These are phyloP conservation scores for Stenolophus ochropezus DNA, from an alignment of 2,888 invertebrate species.

Conservation along the genomic window DNA sequence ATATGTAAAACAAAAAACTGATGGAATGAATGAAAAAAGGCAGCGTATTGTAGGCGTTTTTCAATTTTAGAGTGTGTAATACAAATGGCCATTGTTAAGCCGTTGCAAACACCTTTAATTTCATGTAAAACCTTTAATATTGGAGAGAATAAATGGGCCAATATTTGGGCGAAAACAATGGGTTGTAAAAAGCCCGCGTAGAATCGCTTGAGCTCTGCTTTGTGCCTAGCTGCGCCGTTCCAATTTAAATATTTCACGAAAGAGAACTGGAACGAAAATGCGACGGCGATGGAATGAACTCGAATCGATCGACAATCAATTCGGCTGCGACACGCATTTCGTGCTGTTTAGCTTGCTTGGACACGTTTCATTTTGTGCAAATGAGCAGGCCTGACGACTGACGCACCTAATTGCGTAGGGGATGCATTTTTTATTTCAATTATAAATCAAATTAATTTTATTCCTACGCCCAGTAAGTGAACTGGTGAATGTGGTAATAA, in stretches of 20 bases:
- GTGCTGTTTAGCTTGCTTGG: conserved; percentile 6
- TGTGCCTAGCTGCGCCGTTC: conserved; percentile 1
- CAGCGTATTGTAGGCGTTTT: too few relatives aligned
- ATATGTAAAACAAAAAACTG: too few relatives aligned
- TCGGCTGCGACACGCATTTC: conserved; percentile 32
- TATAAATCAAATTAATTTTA: conserved; percentile 15
- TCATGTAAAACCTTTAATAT: conserved; percentile 36
- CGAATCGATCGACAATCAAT: conserved; percentile 37
- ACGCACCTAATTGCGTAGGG: neutral
- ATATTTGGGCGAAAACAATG: conserved; percentile 27
- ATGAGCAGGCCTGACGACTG: neutral
- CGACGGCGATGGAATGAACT: conserved; percentile 14
- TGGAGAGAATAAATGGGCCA: neutral
- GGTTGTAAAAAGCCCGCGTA: neutral
- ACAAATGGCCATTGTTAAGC: neutral
- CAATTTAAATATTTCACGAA: conserved; percentile 38
- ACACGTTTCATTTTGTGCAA: conserved; percentile 30
- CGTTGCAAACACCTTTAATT: conserved; percentile 21
- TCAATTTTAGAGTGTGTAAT: neutral
- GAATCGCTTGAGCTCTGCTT: conserved; percentile 9
- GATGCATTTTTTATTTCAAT: conserved; percentile 19
- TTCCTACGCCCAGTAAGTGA: neutral
- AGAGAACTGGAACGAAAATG: conserved; percentile 17
- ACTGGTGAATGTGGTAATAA: too few relatives aligned
- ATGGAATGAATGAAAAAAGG: too few relatives aligned